Evolutionary conservation across 2,797 vertebrate species (phyloP).

Genomic region (Dromococcyx pavoninus): DNA sequence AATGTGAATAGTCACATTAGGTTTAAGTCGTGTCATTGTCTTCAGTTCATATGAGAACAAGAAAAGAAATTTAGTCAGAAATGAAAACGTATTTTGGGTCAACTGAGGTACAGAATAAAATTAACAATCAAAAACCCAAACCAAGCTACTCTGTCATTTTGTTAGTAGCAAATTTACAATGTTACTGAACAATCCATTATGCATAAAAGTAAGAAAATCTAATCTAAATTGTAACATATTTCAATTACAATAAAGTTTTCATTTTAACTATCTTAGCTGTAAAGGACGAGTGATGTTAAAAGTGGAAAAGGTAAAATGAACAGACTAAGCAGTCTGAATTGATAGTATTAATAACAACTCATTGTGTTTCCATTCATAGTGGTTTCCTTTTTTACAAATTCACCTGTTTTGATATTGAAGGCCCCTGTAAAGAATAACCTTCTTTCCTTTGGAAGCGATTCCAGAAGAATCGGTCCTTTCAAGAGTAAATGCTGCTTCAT

Average conservation of each 20-base stretch:
- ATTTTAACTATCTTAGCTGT: neutral
- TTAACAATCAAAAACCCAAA: too few species aligned
- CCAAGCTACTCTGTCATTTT: too few species aligned
- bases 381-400: neutral
- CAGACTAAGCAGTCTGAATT: neutral
- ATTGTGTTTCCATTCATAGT: neutral
- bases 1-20: too few species aligned
- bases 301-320: neutral
- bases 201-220: neutral
- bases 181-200: too few species aligned
- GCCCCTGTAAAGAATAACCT: neutral
- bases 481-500: neutral
- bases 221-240: neutral
- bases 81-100: too few species aligned
- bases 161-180: too few species aligned
- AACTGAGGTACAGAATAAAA: too few species aligned
- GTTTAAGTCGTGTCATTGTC: too few species aligned
- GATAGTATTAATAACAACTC: neutral
- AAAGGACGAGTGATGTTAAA: neutral
- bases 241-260: neutral
- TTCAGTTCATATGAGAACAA: too few species aligned
- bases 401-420: neutral
- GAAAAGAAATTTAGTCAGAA: too few species aligned
- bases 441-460: neutral
- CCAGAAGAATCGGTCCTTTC: neutral